phyloP scores from a whole-genome alignment of 2,113 vertebrate species.

The Bubo bubo region DNA sequence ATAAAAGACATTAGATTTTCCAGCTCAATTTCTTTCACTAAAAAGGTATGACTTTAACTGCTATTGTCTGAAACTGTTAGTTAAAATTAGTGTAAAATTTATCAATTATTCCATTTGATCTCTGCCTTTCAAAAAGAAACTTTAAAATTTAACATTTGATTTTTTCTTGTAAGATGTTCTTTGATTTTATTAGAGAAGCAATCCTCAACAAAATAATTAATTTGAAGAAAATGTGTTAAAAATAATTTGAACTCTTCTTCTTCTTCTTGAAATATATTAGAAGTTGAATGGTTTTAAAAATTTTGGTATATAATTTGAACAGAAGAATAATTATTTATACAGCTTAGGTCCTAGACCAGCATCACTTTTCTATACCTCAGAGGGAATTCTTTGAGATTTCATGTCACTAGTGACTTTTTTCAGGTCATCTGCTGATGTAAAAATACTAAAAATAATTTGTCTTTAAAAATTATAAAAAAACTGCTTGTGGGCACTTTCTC shows the following conservation, averaged over 20 bases:
- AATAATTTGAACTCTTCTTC: fast-evolving
- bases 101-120: not conserved
- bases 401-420: not conserved
- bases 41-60: not conserved
- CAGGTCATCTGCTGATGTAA: not conserved
- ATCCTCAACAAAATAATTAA: not conserved
- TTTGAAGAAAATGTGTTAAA: not conserved
- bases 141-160: not conserved
- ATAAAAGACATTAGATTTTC: not conserved
- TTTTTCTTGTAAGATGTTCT: not conserved
- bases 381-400: not conserved
- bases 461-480: not conserved
- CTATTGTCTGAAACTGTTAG: not conserved
- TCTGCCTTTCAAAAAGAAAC: not conserved
- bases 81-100: not conserved
- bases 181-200: not conserved
- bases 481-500: not conserved
- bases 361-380: not conserved
- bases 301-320: not conserved
- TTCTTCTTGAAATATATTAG: not conserved
- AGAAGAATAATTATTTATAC: not conserved
- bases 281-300: not conserved
- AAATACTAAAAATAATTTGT: not conserved
- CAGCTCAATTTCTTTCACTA: not conserved
- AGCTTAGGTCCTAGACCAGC: not conserved